Evolutionary conservation across 2,888 invertebrate genomes (phyloP).

Genomic region (Notodonta ziczac): DNA sequence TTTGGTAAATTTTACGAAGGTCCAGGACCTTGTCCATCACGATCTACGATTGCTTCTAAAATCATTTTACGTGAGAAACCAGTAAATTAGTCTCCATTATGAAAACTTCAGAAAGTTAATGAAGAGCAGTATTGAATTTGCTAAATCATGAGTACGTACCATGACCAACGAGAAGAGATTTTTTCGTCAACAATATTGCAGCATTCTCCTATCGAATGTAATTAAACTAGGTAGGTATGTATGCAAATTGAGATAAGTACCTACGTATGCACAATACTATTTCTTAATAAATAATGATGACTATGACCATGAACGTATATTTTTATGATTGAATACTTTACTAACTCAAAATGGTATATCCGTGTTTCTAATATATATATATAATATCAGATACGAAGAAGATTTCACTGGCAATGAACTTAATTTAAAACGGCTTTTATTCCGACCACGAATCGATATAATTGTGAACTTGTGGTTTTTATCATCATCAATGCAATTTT

Average conservation of each 20-base stretch:
- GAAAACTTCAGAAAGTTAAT: too few species aligned
- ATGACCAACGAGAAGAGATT: too few species aligned
- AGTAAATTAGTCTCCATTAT: too few species aligned
- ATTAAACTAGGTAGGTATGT: too few species aligned
- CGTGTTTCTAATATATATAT: constrained; percentile 14
- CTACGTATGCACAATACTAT: background rate
- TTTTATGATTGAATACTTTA: constrained; percentile 17
- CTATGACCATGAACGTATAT: constrained; percentile 21
- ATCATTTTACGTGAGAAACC: too few species aligned
- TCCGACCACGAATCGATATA: constrained; percentile 8
- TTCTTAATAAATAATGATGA: constrained; percentile 12
- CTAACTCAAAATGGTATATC: constrained; percentile 23
- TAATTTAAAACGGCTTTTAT: constrained; percentile 6
- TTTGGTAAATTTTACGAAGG: constrained; percentile 11
- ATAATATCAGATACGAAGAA: constrained; percentile 14
- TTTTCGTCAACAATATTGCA: too few species aligned
- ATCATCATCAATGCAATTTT: too few species aligned
- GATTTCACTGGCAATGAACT: constrained; percentile 15
- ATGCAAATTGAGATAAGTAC: background rate
- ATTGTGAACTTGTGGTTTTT: background rate
- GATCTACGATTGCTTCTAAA: too few species aligned
- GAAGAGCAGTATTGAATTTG: too few species aligned
- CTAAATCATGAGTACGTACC: too few species aligned
- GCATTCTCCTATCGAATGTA: too few species aligned
- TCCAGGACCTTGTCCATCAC: background rate